These are phyloP conservation scores for Dasyurus viverrinus DNA, from an alignment of 2,113 vertebrate species.

Conservation along the genomic window DNA sequence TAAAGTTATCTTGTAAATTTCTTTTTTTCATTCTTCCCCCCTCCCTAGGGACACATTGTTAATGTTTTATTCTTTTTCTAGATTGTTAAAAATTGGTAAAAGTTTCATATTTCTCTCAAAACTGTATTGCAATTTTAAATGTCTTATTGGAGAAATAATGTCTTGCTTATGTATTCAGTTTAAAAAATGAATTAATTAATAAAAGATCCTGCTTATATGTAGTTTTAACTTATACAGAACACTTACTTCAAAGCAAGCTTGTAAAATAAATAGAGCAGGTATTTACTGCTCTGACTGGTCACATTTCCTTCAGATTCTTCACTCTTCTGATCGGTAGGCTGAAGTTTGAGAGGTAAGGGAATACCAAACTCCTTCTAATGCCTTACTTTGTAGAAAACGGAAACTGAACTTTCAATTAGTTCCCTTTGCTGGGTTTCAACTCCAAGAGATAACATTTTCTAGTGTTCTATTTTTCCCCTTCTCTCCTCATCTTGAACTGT, in stretches of 20 bases:
- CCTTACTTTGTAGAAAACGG: neutral
- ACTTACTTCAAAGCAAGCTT: neutral
- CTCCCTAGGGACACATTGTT: neutral
- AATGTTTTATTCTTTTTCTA: neutral
- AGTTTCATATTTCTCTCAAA: neutral
- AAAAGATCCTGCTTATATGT: neutral
- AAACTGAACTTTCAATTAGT: neutral
- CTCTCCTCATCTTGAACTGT: neutral
- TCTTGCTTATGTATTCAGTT: neutral
- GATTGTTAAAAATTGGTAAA: neutral
- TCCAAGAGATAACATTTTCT: neutral
- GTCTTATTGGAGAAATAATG: neutral
- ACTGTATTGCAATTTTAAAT: neutral
- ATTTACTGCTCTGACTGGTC: neutral
- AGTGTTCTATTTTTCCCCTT: neutral
- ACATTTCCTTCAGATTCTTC: neutral
- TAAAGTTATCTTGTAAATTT: neutral
- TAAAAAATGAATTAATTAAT: neutral
- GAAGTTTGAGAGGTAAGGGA: no score
- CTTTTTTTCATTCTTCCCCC: neutral
- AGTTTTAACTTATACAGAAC: neutral
- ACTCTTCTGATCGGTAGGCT: neutral
- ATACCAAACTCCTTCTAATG: neutral
- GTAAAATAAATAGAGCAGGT: neutral
- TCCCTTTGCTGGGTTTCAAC: neutral